Percentiles rank a stretch among this genome's conserved stretches.
These are phyloP conservation scores for Sceloporus undulatus DNA, from an alignment of 2,113 vertebrate species.

Conservation along the genomic window DNA sequence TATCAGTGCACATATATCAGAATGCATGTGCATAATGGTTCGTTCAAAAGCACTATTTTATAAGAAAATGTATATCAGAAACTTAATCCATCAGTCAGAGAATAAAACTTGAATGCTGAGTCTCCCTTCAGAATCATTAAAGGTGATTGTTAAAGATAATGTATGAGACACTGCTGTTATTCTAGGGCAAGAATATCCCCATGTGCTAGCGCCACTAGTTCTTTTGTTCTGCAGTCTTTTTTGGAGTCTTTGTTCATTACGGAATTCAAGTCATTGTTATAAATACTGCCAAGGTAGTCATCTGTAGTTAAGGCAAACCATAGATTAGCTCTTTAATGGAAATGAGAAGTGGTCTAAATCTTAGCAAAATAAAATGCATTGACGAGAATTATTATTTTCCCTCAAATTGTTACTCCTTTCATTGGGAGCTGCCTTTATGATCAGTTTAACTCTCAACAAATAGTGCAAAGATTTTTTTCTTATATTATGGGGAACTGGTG, in stretches of 20 bases:
- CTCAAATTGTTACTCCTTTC: constrained; percentile 33
- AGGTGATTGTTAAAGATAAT: constrained; percentile 27
- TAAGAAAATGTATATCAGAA: not conserved
- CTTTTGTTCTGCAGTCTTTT: not conserved
- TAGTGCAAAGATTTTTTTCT: constrained; percentile 37
- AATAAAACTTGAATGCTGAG: not conserved
- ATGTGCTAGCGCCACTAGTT: constrained; percentile 24
- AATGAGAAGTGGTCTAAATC: constrained; percentile 49
- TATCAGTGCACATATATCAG: not conserved
- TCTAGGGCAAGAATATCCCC: constrained; percentile 39
- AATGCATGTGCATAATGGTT: not conserved
- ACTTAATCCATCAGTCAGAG: not conserved
- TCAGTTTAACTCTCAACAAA: constrained; percentile 54
- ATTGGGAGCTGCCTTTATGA: constrained; percentile 31
- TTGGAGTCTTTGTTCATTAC: constrained; percentile 11
- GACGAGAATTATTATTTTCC: constrained; percentile 25
- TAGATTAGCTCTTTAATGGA: constrained; percentile 35
- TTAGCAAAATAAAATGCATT: constrained; percentile 18
- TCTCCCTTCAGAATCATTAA: not conserved
- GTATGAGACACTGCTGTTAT: constrained; percentile 18
- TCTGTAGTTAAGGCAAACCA: constrained; percentile 37
- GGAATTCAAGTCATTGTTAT: constrained; percentile 43
- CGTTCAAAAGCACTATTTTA: not conserved
- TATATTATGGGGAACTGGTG: constrained; percentile 1
- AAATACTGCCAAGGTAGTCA: constrained; percentile 17